phyloP scores from a whole-genome alignment of 2,888 invertebrate species.

The Argyresthia goedartella region DNA sequence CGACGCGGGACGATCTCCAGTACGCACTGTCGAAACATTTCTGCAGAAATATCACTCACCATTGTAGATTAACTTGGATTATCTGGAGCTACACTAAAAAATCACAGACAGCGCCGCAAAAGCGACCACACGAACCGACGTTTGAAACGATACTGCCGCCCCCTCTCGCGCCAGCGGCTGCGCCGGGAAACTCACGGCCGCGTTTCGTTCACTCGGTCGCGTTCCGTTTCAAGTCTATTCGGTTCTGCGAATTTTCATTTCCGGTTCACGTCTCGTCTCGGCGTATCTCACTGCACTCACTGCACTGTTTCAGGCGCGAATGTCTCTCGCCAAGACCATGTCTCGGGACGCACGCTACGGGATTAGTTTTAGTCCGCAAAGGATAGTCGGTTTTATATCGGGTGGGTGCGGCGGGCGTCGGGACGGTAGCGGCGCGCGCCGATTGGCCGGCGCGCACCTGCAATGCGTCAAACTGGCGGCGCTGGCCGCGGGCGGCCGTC shows the following conservation, averaged over 20 bases:
- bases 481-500: conserved; percentile 16
- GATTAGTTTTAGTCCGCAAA: conserved; percentile 75
- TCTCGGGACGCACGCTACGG: conserved; percentile 64
- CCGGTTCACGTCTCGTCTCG: conserved; percentile 37
- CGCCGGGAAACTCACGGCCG: conserved; percentile 55
- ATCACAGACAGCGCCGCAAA: conserved; percentile 70
- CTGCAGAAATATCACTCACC: conserved; percentile 66
- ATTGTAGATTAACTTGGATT: conserved; percentile 72
- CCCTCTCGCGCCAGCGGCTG: conserved; percentile 68
- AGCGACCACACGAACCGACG: conserved; percentile 69
- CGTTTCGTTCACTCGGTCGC: conserved; percentile 54
- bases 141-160: conserved; percentile 72
- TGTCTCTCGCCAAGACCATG: conserved; percentile 60
- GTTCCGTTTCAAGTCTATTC: conserved; percentile 61
- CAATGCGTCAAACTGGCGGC: conserved; percentile 82
- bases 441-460: conserved; percentile 88
- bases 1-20: conserved; percentile 31
- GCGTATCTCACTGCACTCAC: conserved; percentile 29
- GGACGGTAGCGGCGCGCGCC: conserved; percentile 78
- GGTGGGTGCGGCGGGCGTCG: conserved; percentile 80
- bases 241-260: conserved; percentile 58
- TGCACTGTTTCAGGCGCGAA: conserved; percentile 37
- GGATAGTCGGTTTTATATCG: conserved; percentile 75
- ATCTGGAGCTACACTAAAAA: conserved; percentile 72
- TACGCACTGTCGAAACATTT: conserved; percentile 51